Evolutionary conservation across 2,888 invertebrate genomes (phyloP), one percentile per base, ranked within the genome.

Genomic region (Pyralis farinalis): DNA sequence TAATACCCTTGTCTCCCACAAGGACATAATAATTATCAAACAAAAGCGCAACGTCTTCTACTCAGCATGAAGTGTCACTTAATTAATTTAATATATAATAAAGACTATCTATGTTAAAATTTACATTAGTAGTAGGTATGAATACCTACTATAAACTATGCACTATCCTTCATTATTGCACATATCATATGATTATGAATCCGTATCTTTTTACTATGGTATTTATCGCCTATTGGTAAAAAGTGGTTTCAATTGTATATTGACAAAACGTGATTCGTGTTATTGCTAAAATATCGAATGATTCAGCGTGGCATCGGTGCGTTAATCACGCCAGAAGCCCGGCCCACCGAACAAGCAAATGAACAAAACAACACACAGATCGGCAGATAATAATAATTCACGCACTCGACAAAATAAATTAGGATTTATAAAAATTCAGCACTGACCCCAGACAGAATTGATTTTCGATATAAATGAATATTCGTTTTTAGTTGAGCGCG

Each of bases 381-480:
- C 27, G 40, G 34, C 46, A 46, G 41, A 49, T 41, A 51, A 55
- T 53, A 52, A 58, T 61, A 63, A 56, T 58, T 57, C 54, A 57
- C 55, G 46, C 51, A 51, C 55, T 53, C 41, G 51, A 51, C 48
- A 47, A 54, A 48, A 56, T 55, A 58, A 54, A 58, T 55, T 58
- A 56, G 51, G 49, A 51, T 53, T 49, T 51, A 52, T 47, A 58
- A 45, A 56, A 56, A 56, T 53, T 44, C 43, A 47, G 40, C 43
- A 47, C 16, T 16, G 16, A 16, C 41, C 37, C 41, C 43, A 28
- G 40, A 38, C 44, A 41, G 54, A 53, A 64, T 63, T 51, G 64
- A 55, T 68, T 68, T 66, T 63, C 63, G 59, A 67, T 66, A 64
- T 69, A 60, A 68, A 67, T 68, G 61, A 65, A 67, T 71, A 71